These are phyloP conservation scores for Drosophila nebulosa DNA, from an alignment of 1,140 invertebrate genomes.

Conservation along the genomic window DNA sequence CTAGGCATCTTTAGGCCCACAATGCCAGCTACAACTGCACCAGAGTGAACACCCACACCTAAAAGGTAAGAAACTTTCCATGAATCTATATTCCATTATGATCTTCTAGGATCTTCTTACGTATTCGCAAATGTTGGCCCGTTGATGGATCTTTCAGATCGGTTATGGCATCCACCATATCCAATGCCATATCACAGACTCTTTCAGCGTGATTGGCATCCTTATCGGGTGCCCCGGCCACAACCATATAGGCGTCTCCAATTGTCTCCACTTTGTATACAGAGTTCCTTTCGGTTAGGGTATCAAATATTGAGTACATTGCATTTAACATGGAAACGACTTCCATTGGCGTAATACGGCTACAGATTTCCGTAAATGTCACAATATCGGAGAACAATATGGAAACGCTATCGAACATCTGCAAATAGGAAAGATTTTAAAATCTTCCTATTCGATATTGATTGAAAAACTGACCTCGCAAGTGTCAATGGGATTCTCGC, in stretches of 20 bases:
- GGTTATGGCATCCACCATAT: conserved; percentile 96
- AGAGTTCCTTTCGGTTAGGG: conserved; percentile 93
- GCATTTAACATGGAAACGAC: conserved; percentile 98
- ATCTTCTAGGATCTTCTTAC: conserved; percentile 71
- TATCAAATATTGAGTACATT: conserved; percentile 96
- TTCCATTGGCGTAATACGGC: conserved; percentile 96
- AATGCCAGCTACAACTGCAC: conserved; percentile 95
- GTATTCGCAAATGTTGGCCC: conserved; percentile 92
- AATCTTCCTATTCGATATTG: not conserved
- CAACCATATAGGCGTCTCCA: conserved; percentile 98
- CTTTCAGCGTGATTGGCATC: conserved; percentile 94
- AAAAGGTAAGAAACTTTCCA: not conserved
- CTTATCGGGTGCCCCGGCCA: conserved; percentile 95
- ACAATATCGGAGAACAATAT: conserved; percentile 98
- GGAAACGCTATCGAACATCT: conserved; percentile 96
- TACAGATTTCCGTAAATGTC: conserved; percentile 97
- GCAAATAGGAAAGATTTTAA: not conserved
- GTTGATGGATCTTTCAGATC: conserved; percentile 95
- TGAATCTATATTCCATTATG: not conserved
- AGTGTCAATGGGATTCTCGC: conserved; percentile 96
- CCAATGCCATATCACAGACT: conserved; percentile 97
- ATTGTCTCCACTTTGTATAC: conserved; percentile 99
- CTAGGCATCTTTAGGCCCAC: conserved; percentile 97
- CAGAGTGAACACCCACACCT: conserved; percentile 92
- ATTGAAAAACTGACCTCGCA: conserved; percentile 90